Conservation (phyloP, 1,140 invertebrate species). For the Trypoxylus dichotomus region DNA sequence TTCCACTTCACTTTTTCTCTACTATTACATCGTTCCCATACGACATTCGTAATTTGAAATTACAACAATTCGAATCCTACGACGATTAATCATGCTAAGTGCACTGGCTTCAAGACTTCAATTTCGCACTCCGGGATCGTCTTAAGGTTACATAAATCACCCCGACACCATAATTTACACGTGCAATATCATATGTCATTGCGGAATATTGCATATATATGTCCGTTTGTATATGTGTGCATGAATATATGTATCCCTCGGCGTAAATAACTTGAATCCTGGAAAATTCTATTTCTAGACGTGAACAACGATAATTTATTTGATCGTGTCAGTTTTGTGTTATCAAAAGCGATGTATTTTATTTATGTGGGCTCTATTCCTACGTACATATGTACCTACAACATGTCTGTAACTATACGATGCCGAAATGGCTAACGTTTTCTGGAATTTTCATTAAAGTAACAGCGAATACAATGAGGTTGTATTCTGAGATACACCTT, state of each 20-base stretch:
- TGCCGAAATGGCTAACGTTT: not conserved
- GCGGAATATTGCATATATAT: constrained; percentile 10
- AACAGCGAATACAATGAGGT: not conserved
- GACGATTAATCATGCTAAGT: not conserved
- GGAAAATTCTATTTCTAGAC: not conserved
- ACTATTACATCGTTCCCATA: too few species aligned
- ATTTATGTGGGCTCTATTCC: not conserved
- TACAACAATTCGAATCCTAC: not conserved
- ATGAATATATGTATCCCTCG: not conserved
- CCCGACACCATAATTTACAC: not conserved
- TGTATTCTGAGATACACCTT: not conserved
- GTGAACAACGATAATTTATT: constrained; percentile 3
- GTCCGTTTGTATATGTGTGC: not conserved
- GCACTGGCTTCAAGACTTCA: not conserved
- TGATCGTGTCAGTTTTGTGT: not conserved
- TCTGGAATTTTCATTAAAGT: not conserved
- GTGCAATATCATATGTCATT: constrained; percentile 7
- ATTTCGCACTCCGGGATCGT: not conserved
- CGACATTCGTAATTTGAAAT: not conserved
- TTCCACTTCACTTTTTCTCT: too few species aligned
- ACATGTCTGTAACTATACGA: not conserved
- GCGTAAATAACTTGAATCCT: constrained; percentile 5
- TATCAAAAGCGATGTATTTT: not conserved
- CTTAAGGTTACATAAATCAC: not conserved
- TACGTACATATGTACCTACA: not conserved